Evolutionary conservation across 2,113 vertebrate genomes (phyloP).

Genomic region (Piprites chloris): DNA sequence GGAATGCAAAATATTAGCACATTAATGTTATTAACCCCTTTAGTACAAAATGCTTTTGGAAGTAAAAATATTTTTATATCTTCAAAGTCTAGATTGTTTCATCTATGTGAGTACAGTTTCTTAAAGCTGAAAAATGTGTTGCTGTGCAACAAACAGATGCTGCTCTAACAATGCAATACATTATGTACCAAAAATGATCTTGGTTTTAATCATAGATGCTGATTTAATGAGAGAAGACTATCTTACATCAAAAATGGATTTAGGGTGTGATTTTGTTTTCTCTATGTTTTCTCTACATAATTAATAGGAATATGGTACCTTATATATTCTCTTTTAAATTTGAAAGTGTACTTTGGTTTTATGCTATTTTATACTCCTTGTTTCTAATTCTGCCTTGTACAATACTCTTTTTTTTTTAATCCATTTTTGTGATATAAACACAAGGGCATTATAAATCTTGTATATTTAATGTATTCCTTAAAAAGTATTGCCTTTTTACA

Average conservation of each 20-base stretch:
- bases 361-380: conserved; percentile 46
- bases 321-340: conserved; percentile 51
- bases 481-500: not conserved
- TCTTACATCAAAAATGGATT: conserved; percentile 94
- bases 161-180: conserved; percentile 93
- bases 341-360: conserved; percentile 54
- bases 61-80: conserved; percentile 61
- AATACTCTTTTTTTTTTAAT: not conserved
- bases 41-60: conserved; percentile 49
- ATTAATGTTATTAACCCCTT: conserved; percentile 64
- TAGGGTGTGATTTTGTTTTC: conserved; percentile 90
- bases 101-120: conserved; percentile 88
- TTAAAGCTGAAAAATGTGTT: conserved; percentile 97
- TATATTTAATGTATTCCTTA: not conserved
- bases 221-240: conserved; percentile 95
- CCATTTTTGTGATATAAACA: not conserved
- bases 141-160: conserved; percentile 96
- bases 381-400: conserved; percentile 24
- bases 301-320: conserved; percentile 85
- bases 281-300: conserved; percentile 88
- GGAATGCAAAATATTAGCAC: conserved; percentile 57
- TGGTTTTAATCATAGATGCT: conserved; percentile 96
- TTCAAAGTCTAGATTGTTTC: conserved; percentile 75
- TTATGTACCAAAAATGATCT: conserved; percentile 97
- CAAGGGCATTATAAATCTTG: not conserved